phyloP scores from a whole-genome alignment of 2,797 vertebrate species.

The Hapalemur alaotrensis region DNA sequence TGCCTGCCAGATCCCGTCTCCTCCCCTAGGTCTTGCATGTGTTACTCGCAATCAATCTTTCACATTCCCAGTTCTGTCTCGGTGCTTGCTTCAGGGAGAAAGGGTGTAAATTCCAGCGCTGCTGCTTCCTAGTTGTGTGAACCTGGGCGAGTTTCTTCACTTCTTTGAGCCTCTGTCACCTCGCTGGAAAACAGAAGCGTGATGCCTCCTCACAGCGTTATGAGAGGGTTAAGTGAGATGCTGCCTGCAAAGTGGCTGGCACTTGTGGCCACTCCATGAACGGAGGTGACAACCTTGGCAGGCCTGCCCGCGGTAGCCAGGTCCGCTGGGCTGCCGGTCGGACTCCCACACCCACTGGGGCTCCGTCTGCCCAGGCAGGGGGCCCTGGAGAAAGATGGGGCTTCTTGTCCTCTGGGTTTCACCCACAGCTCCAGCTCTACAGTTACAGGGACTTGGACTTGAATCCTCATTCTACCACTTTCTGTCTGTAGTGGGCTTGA shows the following conservation, averaged over 20 bases:
- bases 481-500: background rate
- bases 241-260: background rate
- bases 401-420: background rate
- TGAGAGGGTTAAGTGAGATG: background rate
- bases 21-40: background rate
- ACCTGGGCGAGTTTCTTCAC: background rate
- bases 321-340: background rate
- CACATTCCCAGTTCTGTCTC: background rate
- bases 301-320: background rate
- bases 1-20: background rate
- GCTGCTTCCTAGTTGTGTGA: background rate
- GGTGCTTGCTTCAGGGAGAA: background rate
- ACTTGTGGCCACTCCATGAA: background rate
- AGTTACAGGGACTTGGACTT: background rate
- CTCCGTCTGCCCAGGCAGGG: background rate
- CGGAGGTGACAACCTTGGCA: background rate
- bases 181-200: background rate
- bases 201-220: background rate
- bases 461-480: background rate
- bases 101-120: background rate
- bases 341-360: background rate
- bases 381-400: background rate
- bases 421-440: background rate
- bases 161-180: background rate
- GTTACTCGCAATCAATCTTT: background rate